Base-by-base conservation (phyloP, 1,140 invertebrate species). In the Neuroterus valhalla region DNA sequence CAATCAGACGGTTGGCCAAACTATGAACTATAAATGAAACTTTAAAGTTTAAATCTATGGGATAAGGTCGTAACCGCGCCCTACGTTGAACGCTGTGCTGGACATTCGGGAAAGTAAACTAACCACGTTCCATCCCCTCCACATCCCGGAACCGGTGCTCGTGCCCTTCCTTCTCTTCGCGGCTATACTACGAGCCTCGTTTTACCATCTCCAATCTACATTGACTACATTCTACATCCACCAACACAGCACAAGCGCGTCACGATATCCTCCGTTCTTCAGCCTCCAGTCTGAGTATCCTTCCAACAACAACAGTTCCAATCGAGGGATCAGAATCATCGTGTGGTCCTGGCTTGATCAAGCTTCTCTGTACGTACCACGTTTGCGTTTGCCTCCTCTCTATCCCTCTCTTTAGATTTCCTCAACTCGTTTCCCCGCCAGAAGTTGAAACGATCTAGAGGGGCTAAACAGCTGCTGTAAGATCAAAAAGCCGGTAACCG, bases 51-150 rank as follows among this genome's bases (percentile, higher is more conserved):
- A 38, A 38, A 38, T 38, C 31, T 38, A 10, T 38, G 31, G 31
- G 31, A 38, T 38, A 38, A 83, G 85, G 88, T 89, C 88, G 85
- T 85, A 83, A 89, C 87, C 89, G 89, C 88, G 84, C 87, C 88
- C 85, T 85, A 80, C 84, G 55, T 31, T 31, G 86, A 82, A 87
- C n/a, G 82, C 81, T 81, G 75, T 82, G 82, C 80, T 71, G 82
- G 81, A 81, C 81, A 80, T 87, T 83, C 84, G 86, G 87, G 88
- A 89, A 90, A 90, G 88, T 90, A 87, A 89, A 89, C 89, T 82
- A 89, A 86, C 88, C 83, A 82, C 89, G 88, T 90, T 90, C 89
- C 88, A 89, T 90, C 89, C 89, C 89, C 85, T 83, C 88, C 83
- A 86, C 72, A 68, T 81, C 70, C 72, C 68, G 74, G 68, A 79